Conservation (phyloP, 30 jellyfish, hydroid and myxozoan genomes). For the Pelagia noctiluca region DNA sequence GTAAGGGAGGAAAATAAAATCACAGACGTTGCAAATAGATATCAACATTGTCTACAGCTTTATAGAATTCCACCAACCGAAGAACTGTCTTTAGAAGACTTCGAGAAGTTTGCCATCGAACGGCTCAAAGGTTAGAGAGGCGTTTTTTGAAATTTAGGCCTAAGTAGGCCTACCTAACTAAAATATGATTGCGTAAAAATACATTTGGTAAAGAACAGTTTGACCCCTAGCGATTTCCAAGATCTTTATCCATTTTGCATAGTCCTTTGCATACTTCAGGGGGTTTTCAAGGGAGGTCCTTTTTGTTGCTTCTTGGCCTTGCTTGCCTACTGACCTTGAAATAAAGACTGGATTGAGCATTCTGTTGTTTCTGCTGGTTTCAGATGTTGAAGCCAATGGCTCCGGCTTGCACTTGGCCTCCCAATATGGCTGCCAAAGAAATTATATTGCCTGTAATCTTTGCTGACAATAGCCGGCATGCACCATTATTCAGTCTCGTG, state of each 20-base stretch:
- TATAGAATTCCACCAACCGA: conserved; percentile 88
- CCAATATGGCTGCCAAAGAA: no score
- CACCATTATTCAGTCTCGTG: no score
- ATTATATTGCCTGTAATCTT: no score
- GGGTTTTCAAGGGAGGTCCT: background rate
- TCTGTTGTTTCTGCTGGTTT: no score
- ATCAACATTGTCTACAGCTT: conserved; percentile 64
- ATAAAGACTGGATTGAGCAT: no score
- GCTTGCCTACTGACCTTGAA: no score
- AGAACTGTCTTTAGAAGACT: conserved; percentile 91
- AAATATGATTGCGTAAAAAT: background rate
- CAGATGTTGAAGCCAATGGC: no score
- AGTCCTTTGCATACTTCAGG: background rate
- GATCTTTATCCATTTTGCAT: background rate
- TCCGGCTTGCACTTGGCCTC: no score
- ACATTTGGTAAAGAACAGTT: background rate
- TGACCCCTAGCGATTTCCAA: background rate
- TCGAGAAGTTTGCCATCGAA: conserved; percentile 90
- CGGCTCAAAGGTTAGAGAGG: conserved; percentile 78
- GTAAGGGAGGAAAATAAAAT: conserved; percentile 49
- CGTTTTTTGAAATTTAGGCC: background rate
- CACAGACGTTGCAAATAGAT: conserved; percentile 48
- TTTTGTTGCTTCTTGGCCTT: background rate
- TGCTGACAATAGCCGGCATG: no score
- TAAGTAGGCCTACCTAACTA: background rate